Evolutionary conservation across 2,797 vertebrate genomes (phyloP).

Genomic region (Tolypeutes matacus): DNA sequence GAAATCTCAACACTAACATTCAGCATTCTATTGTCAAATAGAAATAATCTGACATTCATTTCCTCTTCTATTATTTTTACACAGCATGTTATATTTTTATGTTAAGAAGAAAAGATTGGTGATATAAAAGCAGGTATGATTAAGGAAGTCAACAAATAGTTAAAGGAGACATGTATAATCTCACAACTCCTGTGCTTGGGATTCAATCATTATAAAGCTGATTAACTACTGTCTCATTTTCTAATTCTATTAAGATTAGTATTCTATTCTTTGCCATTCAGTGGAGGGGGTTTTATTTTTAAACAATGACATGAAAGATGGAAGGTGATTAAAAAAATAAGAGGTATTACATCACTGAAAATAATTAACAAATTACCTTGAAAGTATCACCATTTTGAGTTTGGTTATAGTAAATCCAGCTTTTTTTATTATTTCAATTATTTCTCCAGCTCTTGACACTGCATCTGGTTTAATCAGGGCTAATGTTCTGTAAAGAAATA

Average conservation of each 20-base stretch:
- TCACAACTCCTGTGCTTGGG: background rate
- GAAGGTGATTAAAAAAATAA: background rate
- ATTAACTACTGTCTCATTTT: background rate
- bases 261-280: background rate
- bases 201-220: background rate
- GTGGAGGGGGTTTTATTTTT: background rate
- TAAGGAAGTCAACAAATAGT: background rate
- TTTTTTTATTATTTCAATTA: slow-evolving; percentile 93
- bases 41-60: background rate
- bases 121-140: background rate
- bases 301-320: slow-evolving; percentile 10
- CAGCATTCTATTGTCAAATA: background rate
- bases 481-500: slow-evolving; percentile 90
- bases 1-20: background rate
- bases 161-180: background rate
- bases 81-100: background rate
- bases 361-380: slow-evolving; percentile 89
- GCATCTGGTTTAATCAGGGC: slow-evolving; percentile 96
- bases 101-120: background rate
- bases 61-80: background rate
- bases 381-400: slow-evolving; percentile 95
- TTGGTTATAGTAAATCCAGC: slow-evolving; percentile 95
- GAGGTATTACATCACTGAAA: slow-evolving; percentile 24
- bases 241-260: slow-evolving; percentile 31
- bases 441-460: slow-evolving; percentile 91